Conservation (phyloP, 2,113 vertebrate genomes). For the Micromys minutus region DNA sequence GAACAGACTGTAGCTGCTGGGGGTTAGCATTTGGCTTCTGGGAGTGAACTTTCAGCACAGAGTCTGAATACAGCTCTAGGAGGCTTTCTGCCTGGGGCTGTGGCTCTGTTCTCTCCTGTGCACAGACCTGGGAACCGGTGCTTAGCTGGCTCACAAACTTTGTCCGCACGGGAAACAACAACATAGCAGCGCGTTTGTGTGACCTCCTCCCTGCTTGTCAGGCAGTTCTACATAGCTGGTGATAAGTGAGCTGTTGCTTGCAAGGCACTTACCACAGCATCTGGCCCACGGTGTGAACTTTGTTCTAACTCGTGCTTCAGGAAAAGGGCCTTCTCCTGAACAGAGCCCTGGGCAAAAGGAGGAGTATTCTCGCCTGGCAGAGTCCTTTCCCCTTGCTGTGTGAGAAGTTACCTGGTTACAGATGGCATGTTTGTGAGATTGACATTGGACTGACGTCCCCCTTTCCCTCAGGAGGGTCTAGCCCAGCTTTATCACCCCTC, state of each 20-base stretch:
- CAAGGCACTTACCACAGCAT: accelerated
- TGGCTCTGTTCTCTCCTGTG: accelerated
- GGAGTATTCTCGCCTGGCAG: not conserved
- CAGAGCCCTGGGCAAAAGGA: not conserved
- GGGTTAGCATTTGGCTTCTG: not conserved
- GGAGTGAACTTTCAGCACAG: not conserved
- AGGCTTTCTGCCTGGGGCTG: not conserved
- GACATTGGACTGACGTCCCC: not conserved
- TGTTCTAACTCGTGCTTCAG: not conserved
- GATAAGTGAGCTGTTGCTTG: not conserved
- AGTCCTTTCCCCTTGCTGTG: not conserved
- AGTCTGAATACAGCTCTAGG: not conserved
- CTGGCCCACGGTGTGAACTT: not conserved
- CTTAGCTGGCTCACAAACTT: not conserved
- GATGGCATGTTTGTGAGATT: not conserved
- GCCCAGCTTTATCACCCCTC: not conserved
- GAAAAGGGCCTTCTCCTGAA: not conserved
- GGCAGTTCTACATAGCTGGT: not conserved
- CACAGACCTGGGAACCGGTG: accelerated
- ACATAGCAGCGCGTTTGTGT: not conserved
- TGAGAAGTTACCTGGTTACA: not conserved
- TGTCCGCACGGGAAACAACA: not conserved
- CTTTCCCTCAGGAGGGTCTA: not conserved
- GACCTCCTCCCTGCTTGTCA: not conserved
- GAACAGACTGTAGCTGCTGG: not conserved